phyloP scores from a whole-genome alignment of 2,113 vertebrate species.

The Rafetus swinhoei region DNA sequence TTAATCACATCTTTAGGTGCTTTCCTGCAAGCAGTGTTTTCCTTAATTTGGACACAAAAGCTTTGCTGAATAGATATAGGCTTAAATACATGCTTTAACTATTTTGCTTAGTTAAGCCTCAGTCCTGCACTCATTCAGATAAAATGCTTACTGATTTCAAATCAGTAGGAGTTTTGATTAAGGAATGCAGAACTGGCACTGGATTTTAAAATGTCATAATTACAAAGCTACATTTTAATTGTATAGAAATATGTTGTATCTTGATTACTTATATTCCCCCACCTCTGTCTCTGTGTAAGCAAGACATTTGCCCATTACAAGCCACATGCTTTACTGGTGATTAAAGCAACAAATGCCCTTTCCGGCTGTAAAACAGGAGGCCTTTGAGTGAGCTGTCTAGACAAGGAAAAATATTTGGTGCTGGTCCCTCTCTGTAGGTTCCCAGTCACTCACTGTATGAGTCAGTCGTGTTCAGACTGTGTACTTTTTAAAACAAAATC shows the following conservation, averaged over 20 bases:
- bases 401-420: constrained; percentile 74
- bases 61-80: not conserved
- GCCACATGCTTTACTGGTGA: constrained; percentile 63
- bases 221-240: not conserved
- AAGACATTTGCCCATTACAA: constrained; percentile 33
- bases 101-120: not conserved
- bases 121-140: not conserved
- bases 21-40: not conserved
- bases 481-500: not conserved
- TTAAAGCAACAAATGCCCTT: constrained; percentile 70
- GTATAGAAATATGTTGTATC: constrained; percentile 6
- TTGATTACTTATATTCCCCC: not conserved
- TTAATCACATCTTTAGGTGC: not conserved
- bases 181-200: constrained; percentile 7
- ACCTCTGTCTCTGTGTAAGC: constrained; percentile 13
- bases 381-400: constrained; percentile 77
- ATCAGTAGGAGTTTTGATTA: constrained; percentile 27
- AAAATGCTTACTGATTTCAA: not conserved
- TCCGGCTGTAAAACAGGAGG: constrained; percentile 63
- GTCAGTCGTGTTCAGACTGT: constrained; percentile 14
- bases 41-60: not conserved
- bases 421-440: constrained; percentile 48
- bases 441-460: constrained; percentile 33
- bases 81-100: rapidly evolving
- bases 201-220: not conserved